Base-by-base conservation (phyloP, 2,888 invertebrate species). In the Coronaproctus castanopsis region DNA sequence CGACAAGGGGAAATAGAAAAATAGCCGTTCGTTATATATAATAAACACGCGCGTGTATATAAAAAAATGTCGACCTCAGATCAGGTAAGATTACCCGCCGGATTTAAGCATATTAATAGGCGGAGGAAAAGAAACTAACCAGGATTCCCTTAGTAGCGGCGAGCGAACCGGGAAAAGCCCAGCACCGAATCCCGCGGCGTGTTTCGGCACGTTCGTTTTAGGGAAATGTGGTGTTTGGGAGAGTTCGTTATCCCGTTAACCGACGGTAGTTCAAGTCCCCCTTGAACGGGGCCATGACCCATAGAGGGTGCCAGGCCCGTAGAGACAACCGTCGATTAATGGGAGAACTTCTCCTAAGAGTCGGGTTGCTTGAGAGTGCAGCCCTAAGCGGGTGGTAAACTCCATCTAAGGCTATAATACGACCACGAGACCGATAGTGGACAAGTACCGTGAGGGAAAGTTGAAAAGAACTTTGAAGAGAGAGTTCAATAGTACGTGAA, bases 371-470 rank as follows among this genome's bases (percentile, higher is more conserved):
- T 77, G 77, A 73, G 74, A 78, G 72, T 77, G 77, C 77, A 77
- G 75, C 76, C 73, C 74, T 71, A 78, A 79, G 73, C 68, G 72
- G 77, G 77, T 75, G 78, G 78, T 79, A 78, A 78, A 76, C 71
- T 74, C 73, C 73, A 72, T 74, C 73, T 73, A 74, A 74, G 71
- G 72, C 74, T 74, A 78, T n/a, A 80, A 80, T 80, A 78, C 74
- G 66, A 72, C 72, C 75, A 74, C 73, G 77, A 79, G 77, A 76
- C 78, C 78, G 78, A 80, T 79, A 79, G 79, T 76, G 74, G 75
- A 74, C 73, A 79, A 79, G 77, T 78, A 78, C 77, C 78, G 78
- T 77, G 79, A 80, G 77, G 78, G 78, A 81, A 80, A 81, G 79
- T 74, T 80, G 78, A 76, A 79, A 79, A 80, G 78, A 75, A 80